Conservation (phyloP, 2,113 vertebrate species). For the Sinocyclocheilus anshuiensis region DNA sequence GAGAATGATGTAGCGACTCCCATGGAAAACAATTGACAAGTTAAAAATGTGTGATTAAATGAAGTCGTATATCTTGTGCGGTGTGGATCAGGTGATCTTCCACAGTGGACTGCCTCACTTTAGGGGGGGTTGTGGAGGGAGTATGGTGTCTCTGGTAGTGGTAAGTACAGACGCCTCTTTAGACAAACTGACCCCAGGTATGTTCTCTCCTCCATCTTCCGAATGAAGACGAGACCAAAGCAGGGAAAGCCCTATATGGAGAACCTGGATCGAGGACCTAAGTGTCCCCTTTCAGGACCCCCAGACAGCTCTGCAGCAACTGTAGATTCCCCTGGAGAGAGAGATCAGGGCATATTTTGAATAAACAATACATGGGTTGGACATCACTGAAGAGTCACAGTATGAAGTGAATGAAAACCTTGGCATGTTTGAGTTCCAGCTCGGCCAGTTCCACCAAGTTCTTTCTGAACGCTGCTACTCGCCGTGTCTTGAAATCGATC, state of each 20-base stretch:
- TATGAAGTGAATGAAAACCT: conserved; percentile 75
- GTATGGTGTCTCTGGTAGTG: conserved; percentile 66
- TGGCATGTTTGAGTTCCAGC: conserved; percentile 98
- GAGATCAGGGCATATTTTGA: conserved; percentile 18
- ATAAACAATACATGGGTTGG: background rate
- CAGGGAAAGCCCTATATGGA: conserved; percentile 81
- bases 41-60: conserved; percentile 69
- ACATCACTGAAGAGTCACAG: background rate
- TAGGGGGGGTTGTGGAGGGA: conserved; percentile 61
- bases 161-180: conserved; percentile 70
- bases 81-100: conserved; percentile 59
- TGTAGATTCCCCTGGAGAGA: conserved; percentile 91
- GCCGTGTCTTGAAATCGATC: conserved; percentile 96
- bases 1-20: conserved; percentile 69
- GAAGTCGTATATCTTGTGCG: conserved; percentile 66
- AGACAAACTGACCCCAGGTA: conserved; percentile 73
- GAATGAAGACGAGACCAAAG: conserved; percentile 73
- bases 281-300: conserved; percentile 92
- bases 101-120: conserved; percentile 56
- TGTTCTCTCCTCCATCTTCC: conserved; percentile 56
- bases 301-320: conserved; percentile 94
- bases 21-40: conserved; percentile 75
- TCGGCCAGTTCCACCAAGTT: conserved; percentile 98
- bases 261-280: conserved; percentile 77
- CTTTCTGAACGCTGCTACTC: conserved; percentile 98